phyloP scores from a whole-genome alignment of 1,140 invertebrate species.

The Hormaphis cornu region DNA sequence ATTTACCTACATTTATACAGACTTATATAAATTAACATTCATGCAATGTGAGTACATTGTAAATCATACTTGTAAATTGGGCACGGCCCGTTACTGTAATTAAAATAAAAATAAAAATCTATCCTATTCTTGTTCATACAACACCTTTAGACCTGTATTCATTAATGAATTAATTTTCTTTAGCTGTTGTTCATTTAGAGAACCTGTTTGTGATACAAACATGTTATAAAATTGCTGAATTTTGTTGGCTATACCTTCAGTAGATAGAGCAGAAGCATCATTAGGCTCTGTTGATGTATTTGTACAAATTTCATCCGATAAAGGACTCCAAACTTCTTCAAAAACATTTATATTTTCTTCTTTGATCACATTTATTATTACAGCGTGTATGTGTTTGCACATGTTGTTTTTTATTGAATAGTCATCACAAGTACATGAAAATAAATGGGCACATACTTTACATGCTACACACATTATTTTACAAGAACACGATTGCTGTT shows the following conservation, averaged over 20 bases:
- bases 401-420: not conserved
- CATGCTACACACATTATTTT: not conserved
- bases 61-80: too few species aligned
- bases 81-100: too few species aligned
- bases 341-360: too few species aligned
- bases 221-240: not conserved
- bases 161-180: not conserved
- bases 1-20: too few species aligned
- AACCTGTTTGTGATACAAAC: not conserved
- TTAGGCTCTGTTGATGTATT: not conserved
- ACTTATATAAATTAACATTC: too few species aligned
- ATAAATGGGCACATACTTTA: not conserved
- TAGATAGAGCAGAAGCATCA: not conserved
- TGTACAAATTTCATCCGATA: not conserved
- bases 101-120: too few species aligned
- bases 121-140: too few species aligned
- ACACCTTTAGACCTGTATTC: not conserved
- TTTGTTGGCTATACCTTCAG: not conserved
- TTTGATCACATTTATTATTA: too few species aligned
- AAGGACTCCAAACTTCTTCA: not conserved
- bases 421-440: not conserved
- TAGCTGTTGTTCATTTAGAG: not conserved
- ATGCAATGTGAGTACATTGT: too few species aligned
- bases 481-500: not conserved
- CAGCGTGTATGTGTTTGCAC: not conserved